A percentile compares a stretch with the other conserved stretches of the same genome.
Evolutionary conservation across 2,113 vertebrate genomes (phyloP).

Genomic region (Spea multiplicata): DNA sequence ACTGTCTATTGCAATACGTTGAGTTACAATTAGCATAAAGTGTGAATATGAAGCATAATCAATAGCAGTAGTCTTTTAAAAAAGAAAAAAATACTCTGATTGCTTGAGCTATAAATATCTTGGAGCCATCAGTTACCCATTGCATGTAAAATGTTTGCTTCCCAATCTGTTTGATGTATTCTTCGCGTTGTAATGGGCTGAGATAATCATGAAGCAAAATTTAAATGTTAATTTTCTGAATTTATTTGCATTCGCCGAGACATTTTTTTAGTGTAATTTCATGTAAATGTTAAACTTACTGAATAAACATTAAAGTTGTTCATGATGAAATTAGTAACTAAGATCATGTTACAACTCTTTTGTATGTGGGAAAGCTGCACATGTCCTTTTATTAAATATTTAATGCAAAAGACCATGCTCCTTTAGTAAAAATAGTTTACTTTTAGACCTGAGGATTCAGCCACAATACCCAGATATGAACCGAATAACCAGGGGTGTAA

Average conservation of each 20-base stretch:
- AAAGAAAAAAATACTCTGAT: slow-evolving; percentile 57
- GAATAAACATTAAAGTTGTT: slow-evolving; percentile 57
- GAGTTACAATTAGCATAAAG: slow-evolving; percentile 51
- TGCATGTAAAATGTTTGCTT: slow-evolving; percentile 58
- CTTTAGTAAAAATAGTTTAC: no score
- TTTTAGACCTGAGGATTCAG: no score
- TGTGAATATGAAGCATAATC: slow-evolving; percentile 56
- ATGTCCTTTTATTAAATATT: neutral
- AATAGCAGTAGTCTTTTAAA: slow-evolving; percentile 52
- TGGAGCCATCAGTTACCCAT: slow-evolving; percentile 56
- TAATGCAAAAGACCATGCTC: no score
- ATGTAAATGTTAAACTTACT: slow-evolving; percentile 66
- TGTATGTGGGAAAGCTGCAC: slow-evolving; percentile 18
- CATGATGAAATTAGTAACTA: slow-evolving; percentile 53
- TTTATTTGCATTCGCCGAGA: slow-evolving; percentile 70
- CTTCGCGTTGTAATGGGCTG: slow-evolving; percentile 59
- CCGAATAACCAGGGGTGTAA: no score
- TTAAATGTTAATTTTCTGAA: slow-evolving; percentile 69
- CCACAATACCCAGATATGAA: no score
- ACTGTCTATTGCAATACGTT: slow-evolving; percentile 49
- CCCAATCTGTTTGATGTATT: slow-evolving; percentile 62
- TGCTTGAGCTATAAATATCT: slow-evolving; percentile 63
- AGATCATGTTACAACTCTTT: slow-evolving; percentile 57
- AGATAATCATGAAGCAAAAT: slow-evolving; percentile 66
- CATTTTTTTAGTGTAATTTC: slow-evolving; percentile 67